Evolutionary conservation across 1,140 invertebrate species (phyloP), one percentile per base, ranked within the genome.

Genomic region (Battus philenor): DNA sequence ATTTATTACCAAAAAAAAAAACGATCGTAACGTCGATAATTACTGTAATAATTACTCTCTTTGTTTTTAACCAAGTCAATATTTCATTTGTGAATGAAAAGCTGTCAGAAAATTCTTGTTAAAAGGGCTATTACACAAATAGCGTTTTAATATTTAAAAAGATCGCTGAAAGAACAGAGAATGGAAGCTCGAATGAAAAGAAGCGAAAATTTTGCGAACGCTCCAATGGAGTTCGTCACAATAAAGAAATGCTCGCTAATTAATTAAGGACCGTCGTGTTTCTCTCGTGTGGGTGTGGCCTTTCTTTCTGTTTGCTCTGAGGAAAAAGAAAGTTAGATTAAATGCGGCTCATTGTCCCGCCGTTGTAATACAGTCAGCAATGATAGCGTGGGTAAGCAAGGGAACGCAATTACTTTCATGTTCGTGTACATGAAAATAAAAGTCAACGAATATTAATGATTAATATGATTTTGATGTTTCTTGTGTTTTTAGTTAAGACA

Each of bases 241-340:
- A 70, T 68, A 66, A 64, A 66, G 64, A 72, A 72, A 74, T 66
- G 59, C 47, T 61, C 60, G 44, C 63, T 76, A 79, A 79, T 77
- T 82, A 82, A 82, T 79, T 79, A 79, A 64, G 50, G 58, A 46
- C 58, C 58, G 58, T 56, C 73, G 59, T 72, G 66, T 76, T 66
- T 67, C 54, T 60, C 59, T 61, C 63, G 74, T 70, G 68, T 69
- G 71, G 68, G 75, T 64, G 68, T 63, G 69, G 58, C 65, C 27
- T 54, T 70, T 69, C 64, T 76, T 74, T 68, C 59, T 69, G 62
- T 68, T 73, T 69, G 61, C 63, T 41, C 54, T 53, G 59, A 68
- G 65, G 63, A 54, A 71, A 74, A 78, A 75, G 75, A 79, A 79
- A 79, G 71, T 77, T 78, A 75, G 73, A 81, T 78, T 79, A 82